These are phyloP conservation scores for Notamacropus eugenii DNA, from an alignment of 2,797 vertebrate genomes.

Conservation along the genomic window DNA sequence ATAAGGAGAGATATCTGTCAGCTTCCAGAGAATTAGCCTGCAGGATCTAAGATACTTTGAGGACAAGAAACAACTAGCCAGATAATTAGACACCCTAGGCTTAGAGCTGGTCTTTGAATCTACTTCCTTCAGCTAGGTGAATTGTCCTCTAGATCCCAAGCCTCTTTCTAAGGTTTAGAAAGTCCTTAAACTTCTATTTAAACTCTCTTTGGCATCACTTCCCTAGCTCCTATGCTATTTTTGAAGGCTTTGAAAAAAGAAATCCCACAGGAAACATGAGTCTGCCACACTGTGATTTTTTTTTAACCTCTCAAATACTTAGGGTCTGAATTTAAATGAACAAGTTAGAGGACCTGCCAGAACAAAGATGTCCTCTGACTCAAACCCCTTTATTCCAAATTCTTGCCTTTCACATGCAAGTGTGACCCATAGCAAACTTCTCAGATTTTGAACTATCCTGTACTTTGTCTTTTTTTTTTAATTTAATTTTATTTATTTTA, in stretches of 20 bases:
- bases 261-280: neutral
- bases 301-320: neutral
- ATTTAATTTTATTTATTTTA: no score
- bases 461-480: no score
- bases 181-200: neutral
- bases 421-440: neutral
- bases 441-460: neutral
- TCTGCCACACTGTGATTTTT: neutral
- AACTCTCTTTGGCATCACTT: neutral
- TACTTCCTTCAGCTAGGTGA: neutral
- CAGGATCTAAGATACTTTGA: neutral
- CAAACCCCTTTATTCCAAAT: neutral
- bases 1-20: neutral
- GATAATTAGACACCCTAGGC: neutral
- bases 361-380: neutral
- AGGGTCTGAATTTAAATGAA: neutral
- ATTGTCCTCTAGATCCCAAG: neutral
- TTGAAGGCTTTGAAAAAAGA: neutral
- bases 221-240: neutral
- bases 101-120: neutral
- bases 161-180: neutral
- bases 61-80: neutral
- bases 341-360: neutral
- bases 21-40: neutral
- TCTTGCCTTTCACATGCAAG: neutral